Conservation (phyloP, 2,888 invertebrate genomes). For the Halictus ligatus region DNA sequence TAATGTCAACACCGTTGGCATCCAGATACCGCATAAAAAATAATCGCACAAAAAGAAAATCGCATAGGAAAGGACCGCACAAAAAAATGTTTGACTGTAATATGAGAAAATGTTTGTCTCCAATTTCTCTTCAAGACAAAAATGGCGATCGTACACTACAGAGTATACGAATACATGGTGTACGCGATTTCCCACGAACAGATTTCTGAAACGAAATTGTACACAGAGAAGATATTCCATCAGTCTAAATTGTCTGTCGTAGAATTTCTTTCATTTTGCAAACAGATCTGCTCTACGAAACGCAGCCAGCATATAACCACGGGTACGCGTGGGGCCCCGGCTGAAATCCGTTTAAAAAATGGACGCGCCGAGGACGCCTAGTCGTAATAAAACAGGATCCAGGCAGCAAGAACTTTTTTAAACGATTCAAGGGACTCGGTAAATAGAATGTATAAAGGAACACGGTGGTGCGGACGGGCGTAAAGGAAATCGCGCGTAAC, state of each 20-base stretch:
- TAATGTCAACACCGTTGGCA: too few relatives aligned
- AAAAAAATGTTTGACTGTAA: too few relatives aligned
- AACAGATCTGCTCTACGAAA: background rate
- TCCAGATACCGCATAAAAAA: too few relatives aligned
- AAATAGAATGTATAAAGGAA: conserved; percentile 48
- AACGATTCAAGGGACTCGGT: conserved; percentile 38
- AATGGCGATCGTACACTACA: background rate
- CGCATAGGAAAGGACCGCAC: too few relatives aligned
- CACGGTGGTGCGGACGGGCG: background rate
- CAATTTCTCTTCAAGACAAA: background rate
- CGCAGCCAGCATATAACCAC: background rate
- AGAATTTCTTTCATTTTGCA: background rate
- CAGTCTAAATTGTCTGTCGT: background rate
- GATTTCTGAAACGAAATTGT: background rate
- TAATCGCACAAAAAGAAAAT: too few relatives aligned
- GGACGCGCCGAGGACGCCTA: background rate
- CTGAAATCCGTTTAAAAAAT: background rate
- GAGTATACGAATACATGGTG: background rate
- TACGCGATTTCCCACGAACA: background rate
- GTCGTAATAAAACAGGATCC: background rate
- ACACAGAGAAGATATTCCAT: background rate
- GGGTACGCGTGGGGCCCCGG: background rate
- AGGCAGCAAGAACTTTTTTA: conserved; percentile 41
- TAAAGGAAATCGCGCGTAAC: conserved; percentile 32
- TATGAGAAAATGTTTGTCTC: background rate